Conservation (phyloP, 2,113 vertebrate species). For the Rhinopithecus roxellana region DNA sequence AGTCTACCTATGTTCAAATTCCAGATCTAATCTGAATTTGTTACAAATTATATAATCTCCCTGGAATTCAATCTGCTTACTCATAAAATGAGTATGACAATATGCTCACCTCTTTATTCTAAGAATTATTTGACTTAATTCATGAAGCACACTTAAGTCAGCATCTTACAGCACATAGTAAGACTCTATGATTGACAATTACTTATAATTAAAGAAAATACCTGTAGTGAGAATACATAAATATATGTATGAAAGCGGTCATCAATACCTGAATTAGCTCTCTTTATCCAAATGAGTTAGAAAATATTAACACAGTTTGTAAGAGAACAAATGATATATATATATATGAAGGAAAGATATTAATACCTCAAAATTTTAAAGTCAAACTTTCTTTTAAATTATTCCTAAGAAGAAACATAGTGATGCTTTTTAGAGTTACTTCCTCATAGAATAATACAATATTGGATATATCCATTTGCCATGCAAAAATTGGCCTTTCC, state of each 20-base stretch:
- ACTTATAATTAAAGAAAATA: constrained; percentile 1
- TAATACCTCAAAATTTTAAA: background rate
- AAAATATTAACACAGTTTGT: background rate
- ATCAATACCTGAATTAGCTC: background rate
- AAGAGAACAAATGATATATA: background rate
- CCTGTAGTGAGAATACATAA: background rate
- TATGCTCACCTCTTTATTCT: background rate
- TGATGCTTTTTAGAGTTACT: background rate
- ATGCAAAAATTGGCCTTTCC: background rate
- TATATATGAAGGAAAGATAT: background rate
- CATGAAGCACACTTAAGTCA: background rate
- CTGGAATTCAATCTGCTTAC: background rate
- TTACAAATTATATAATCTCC: background rate
- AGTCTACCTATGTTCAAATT: background rate
- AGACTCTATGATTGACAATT: background rate
- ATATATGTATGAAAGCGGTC: background rate
- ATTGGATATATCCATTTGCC: background rate
- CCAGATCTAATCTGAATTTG: background rate
- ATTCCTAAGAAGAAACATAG: background rate
- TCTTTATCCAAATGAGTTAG: background rate
- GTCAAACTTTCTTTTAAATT: background rate
- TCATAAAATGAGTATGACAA: background rate
- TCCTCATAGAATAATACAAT: background rate
- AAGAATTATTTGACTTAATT: background rate
- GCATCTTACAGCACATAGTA: background rate